Evolutionary conservation across 2,113 vertebrate genomes (phyloP).

Genomic region (Plecotus auritus): DNA sequence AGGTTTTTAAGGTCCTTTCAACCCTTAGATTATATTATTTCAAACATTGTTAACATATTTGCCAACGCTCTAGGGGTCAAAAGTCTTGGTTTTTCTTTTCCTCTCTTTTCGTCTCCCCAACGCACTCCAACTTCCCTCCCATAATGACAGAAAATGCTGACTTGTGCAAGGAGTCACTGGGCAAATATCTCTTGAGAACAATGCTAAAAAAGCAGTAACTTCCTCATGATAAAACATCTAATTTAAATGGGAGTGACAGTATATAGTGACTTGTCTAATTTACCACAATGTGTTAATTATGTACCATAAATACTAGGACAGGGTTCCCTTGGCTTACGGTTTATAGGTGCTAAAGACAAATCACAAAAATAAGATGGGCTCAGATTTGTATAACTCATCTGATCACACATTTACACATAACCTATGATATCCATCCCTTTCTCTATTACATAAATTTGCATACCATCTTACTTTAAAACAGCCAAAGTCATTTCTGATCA

Average conservation of each 20-base stretch:
- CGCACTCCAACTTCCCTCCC: background rate
- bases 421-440: background rate
- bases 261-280: background rate
- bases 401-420: background rate
- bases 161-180: background rate
- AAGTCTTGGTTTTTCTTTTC: background rate
- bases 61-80: background rate
- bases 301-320: background rate
- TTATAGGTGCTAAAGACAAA: background rate
- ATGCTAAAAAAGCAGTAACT: background rate
- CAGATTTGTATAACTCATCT: background rate
- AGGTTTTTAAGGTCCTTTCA: background rate
- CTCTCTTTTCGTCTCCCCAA: background rate
- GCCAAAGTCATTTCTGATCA: background rate
- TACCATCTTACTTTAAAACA: background rate
- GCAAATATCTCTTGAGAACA: background rate
- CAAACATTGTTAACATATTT: slow-evolving; percentile 11
- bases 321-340: background rate
- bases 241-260: background rate
- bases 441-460: background rate
- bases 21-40: background rate
- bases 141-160: background rate
- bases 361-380: background rate
- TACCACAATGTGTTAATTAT: background rate
- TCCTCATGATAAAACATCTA: background rate